Evolutionary conservation across 2,797 vertebrate species (phyloP).

Genomic region (Thamnophis elegans): DNA sequence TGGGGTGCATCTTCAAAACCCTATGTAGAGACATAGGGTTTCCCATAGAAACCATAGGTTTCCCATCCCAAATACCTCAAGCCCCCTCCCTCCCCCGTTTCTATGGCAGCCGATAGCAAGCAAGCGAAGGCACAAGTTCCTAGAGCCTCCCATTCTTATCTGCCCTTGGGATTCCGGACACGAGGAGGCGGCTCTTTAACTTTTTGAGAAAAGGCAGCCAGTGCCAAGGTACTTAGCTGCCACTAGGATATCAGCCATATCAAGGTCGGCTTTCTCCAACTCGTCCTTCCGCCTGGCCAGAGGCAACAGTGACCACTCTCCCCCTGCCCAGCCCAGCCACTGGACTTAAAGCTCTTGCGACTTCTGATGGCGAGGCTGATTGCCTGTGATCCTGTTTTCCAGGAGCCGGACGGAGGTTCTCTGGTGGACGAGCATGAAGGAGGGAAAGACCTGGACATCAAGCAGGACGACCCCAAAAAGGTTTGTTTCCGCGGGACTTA

Average conservation of each 20-base stretch:
- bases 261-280: background rate
- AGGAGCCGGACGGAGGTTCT: constrained; percentile 65
- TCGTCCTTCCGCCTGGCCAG: background rate
- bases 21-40: no score
- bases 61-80: no score
- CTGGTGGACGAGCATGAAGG: constrained; percentile 58
- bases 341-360: background rate
- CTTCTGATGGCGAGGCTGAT: constrained; percentile 22
- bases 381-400: background rate
- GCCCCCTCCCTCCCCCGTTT: no score
- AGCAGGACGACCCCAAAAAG: constrained; percentile 79
- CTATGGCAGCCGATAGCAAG: no score
- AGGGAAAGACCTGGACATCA: constrained; percentile 65
- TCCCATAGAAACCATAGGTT: no score
- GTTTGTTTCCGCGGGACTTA: constrained; percentile 56
- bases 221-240: background rate
- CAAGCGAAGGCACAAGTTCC: no score
- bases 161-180: background rate
- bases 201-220: background rate
- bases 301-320: background rate
- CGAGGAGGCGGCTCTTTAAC: background rate
- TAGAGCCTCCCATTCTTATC: background rate
- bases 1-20: no score
- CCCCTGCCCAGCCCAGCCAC: background rate
- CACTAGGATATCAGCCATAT: background rate